These are phyloP conservation scores for Ciconia stormi DNA, from an alignment of 2,113 vertebrate species.

Conservation along the genomic window DNA sequence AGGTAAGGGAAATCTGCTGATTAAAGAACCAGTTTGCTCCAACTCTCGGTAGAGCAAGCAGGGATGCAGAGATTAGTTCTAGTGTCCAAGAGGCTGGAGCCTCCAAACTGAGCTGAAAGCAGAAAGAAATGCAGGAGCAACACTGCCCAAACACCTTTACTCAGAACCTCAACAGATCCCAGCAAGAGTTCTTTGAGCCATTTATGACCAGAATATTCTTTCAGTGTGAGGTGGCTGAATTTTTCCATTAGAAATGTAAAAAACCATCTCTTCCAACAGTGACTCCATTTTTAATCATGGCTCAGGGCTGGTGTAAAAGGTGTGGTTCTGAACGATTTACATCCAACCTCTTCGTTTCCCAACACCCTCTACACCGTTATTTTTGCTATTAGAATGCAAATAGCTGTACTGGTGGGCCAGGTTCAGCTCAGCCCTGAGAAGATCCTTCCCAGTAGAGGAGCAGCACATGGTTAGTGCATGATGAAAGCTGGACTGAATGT, in stretches of 20 bases:
- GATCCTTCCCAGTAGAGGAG: background rate
- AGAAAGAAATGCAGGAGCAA: background rate
- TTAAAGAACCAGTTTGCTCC: background rate
- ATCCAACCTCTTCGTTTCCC: background rate
- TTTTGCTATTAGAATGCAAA: background rate
- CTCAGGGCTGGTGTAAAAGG: background rate
- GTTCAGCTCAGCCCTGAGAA: background rate
- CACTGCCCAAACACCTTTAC: background rate
- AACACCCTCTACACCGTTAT: background rate
- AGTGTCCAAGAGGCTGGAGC: background rate
- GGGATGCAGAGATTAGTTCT: background rate
- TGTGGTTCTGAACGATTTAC: background rate
- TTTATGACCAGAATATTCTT: background rate
- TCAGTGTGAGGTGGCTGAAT: background rate
- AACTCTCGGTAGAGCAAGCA: background rate
- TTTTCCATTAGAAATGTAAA: background rate
- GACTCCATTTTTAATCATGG: background rate
- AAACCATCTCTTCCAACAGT: background rate
- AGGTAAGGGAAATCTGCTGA: constrained; percentile 75
- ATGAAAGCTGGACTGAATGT: background rate
- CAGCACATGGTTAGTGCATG: background rate
- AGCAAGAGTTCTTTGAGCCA: background rate
- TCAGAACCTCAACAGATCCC: background rate
- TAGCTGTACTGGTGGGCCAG: background rate
- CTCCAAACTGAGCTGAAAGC: background rate